phyloP scores from a whole-genome alignment of 2,797 vertebrate species.

The Pangasius krempfi region DNA sequence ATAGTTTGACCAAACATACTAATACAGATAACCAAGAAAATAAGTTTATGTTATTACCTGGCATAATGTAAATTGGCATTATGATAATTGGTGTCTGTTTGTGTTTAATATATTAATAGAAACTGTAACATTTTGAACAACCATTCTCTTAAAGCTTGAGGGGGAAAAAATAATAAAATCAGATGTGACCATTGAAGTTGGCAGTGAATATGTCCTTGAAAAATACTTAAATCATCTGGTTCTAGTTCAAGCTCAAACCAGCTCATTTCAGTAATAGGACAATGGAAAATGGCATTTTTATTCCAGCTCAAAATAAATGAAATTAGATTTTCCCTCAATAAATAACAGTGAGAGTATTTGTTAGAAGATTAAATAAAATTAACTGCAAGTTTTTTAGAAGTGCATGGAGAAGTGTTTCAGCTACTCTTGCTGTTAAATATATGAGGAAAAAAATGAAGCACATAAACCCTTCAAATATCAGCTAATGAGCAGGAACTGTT shows the following conservation, averaged over 20 bases:
- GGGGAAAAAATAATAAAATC: background rate
- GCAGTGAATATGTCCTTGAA: background rate
- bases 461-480: background rate
- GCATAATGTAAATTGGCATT: background rate
- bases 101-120: background rate
- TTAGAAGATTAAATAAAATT: background rate
- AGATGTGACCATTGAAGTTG: background rate
- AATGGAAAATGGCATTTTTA: background rate
- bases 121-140: background rate
- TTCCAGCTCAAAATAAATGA: background rate
- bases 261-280: background rate
- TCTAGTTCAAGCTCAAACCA: background rate
- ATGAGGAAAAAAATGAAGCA: background rate
- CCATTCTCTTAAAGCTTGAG: background rate
- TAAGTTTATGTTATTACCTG: background rate
- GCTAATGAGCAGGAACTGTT: background rate
- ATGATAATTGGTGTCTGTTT: background rate
- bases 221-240: conserved; percentile 4
- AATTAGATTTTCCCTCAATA: background rate
- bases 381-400: background rate
- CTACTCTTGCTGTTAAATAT: background rate
- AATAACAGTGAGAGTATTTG: background rate
- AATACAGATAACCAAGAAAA: background rate
- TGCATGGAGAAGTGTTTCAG: background rate
- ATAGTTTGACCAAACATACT: background rate